phyloP scores from a whole-genome alignment of 2,113 vertebrate genomes.

The Merops nubicus region DNA sequence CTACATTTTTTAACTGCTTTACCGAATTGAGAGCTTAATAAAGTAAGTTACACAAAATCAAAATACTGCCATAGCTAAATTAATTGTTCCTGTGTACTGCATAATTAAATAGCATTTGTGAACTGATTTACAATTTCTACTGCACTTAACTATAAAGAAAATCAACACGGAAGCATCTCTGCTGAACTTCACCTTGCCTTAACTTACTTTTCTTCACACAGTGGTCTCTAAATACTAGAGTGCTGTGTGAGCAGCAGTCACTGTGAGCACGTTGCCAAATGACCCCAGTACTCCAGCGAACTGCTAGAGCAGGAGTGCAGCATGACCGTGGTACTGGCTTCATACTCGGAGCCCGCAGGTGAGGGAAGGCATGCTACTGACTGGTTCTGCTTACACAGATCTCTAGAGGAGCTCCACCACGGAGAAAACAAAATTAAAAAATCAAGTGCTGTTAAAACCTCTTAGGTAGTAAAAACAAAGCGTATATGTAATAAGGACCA shows the following conservation, averaged over 20 bases:
- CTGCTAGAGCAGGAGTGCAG: constrained; percentile 78
- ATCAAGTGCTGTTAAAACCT: too few relatives aligned
- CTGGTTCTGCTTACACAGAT: not conserved
- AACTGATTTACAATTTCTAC: not conserved
- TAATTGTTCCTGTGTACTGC: not conserved
- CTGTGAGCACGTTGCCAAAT: constrained; percentile 82
- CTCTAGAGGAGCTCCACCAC: not conserved
- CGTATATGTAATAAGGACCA: not conserved
- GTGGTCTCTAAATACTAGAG: constrained; percentile 85
- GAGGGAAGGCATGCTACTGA: not conserved
- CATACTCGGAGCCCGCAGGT: constrained; percentile 82
- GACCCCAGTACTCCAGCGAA: constrained; percentile 84
- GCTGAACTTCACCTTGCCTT: not conserved
- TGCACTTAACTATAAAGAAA: not conserved
- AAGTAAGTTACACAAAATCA: not conserved
- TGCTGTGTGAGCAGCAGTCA: constrained; percentile 82
- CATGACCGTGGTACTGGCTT: constrained; percentile 86
- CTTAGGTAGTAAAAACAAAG: not conserved
- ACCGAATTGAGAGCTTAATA: not conserved
- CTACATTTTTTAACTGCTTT: not conserved
- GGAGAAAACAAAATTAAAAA: too few relatives aligned
- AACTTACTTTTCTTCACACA: constrained; percentile 46
- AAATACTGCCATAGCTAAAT: not conserved
- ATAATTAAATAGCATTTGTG: not conserved
- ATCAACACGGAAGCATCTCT: not conserved